Evolutionary conservation across 2,797 vertebrate genomes (phyloP).

Genomic region (Ambastaia sidthimunki): DNA sequence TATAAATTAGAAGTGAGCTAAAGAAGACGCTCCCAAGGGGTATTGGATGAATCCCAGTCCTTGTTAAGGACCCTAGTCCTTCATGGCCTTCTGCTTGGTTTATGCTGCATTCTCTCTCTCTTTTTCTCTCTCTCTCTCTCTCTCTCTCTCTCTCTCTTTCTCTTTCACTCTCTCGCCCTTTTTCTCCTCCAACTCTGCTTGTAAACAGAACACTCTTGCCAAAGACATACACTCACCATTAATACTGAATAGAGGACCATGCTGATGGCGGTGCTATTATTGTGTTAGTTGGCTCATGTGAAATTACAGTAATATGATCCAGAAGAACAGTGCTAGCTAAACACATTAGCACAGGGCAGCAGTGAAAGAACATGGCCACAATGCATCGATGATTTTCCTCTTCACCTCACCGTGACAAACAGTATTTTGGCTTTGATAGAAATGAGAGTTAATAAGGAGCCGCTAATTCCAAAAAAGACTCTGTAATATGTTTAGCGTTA

Average conservation of each 20-base stretch:
- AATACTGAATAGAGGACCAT: constrained; percentile 42
- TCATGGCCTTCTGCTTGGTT: constrained; percentile 59
- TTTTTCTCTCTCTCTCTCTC: constrained; percentile 45
- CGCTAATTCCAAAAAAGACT: constrained; percentile 31
- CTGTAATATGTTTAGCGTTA: constrained; percentile 31
- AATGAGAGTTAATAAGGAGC: constrained; percentile 21
- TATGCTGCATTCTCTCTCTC: constrained; percentile 17
- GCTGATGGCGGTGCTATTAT: constrained; percentile 53
- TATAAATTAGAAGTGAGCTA: constrained; percentile 74
- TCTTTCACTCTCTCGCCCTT: background rate
- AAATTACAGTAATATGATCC: constrained; percentile 57
- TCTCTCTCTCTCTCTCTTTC: background rate
- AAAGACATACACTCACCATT: constrained; percentile 45
- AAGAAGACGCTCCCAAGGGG: constrained; percentile 63
- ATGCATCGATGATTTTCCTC: constrained; percentile 13
- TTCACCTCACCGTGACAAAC: background rate
- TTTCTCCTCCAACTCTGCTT: constrained; percentile 39
- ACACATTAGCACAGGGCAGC: constrained; percentile 44
- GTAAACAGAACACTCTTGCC: constrained; percentile 54
- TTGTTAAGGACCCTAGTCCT: constrained; percentile 57
- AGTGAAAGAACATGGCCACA: constrained; percentile 33
- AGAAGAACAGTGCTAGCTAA: constrained; percentile 48
- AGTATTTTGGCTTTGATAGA: constrained; percentile 34
- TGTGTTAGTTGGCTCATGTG: constrained; percentile 50
- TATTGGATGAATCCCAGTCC: constrained; percentile 68